Evolutionary conservation across 2,113 vertebrate species (phyloP).

Genomic region (Psephotus haematonotus): DNA sequence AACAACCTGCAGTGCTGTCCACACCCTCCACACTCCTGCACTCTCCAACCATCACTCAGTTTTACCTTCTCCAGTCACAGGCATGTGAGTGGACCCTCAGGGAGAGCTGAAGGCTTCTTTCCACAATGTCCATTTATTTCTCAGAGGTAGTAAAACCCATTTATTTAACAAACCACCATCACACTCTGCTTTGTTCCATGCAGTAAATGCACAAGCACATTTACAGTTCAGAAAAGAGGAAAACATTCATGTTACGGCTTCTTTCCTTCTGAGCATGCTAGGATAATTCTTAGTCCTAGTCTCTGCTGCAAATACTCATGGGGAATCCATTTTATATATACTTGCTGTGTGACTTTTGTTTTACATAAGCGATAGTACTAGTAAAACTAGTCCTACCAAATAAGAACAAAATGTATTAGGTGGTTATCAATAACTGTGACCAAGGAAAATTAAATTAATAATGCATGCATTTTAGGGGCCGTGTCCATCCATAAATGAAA

Average conservation of each 20-base stretch:
- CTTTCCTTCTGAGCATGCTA: background rate
- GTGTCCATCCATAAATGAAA: background rate
- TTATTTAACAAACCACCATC: background rate
- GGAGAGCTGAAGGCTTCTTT: background rate
- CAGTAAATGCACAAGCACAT: background rate
- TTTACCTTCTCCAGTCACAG: background rate
- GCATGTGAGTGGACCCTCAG: background rate
- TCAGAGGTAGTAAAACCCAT: background rate
- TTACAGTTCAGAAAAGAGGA: background rate
- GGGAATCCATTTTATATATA: background rate
- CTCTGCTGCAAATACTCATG: background rate
- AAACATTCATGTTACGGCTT: background rate
- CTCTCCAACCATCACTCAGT: background rate
- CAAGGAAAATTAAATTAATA: background rate
- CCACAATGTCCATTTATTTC: background rate
- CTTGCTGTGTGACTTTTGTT: background rate
- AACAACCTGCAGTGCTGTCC: rapidly evolving
- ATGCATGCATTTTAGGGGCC: background rate
- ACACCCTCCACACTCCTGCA: background rate
- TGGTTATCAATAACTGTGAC: background rate
- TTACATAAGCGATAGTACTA: background rate
- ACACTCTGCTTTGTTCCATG: background rate
- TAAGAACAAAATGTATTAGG: background rate
- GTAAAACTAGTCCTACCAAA: background rate
- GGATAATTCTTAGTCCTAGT: background rate